These are phyloP conservation scores for Vireo griseus DNA, from an alignment of 2,797 vertebrate species.

Conservation along the genomic window DNA sequence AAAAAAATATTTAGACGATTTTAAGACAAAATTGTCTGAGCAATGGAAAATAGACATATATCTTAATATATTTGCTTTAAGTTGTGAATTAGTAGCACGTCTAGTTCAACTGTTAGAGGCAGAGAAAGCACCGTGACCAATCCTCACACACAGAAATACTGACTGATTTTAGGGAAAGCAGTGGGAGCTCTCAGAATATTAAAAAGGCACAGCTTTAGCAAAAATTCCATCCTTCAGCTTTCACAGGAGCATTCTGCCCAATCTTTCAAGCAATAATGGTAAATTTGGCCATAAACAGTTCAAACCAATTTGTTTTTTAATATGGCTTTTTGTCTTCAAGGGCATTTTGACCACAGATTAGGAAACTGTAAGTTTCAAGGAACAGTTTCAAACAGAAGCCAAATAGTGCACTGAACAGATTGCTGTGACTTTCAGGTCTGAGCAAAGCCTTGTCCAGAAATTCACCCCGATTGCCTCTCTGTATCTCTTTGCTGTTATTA, in stretches of 20 bases:
- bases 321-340: neutral
- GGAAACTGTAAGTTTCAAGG: neutral
- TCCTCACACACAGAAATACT: neutral
- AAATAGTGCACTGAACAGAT: neutral
- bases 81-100: neutral
- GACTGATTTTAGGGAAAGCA: neutral
- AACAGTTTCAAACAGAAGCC: neutral
- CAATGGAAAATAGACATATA: neutral
- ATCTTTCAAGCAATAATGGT: neutral
- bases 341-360: constrained; percentile 9
- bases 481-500: neutral
- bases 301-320: neutral
- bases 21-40: neutral
- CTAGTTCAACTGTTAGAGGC: neutral
- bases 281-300: neutral
- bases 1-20: neutral
- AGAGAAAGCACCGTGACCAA: neutral
- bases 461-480: neutral
- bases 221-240: neutral
- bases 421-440: neutral
- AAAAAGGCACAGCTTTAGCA: neutral
- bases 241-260: neutral
- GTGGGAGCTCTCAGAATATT: neutral
- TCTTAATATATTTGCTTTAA: neutral
- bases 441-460: neutral